phyloP scores from a whole-genome alignment of 2,888 invertebrate species.

The Nipponacmea schrenckii region DNA sequence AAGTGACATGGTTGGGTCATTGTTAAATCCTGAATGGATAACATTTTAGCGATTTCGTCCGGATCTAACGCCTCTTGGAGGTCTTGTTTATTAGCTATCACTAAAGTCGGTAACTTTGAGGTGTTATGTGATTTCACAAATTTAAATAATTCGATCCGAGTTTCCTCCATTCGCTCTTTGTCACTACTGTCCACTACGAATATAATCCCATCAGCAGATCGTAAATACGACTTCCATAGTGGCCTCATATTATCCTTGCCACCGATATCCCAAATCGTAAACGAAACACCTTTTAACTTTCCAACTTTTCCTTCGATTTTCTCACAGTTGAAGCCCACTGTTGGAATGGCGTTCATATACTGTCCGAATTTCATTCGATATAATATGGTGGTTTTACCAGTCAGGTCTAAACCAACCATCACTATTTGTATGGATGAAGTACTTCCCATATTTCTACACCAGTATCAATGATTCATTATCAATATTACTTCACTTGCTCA shows the following conservation, averaged over 20 bases:
- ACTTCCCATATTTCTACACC: constrained; percentile 44
- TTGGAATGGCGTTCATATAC: constrained; percentile 95
- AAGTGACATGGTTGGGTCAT: constrained; percentile 82
- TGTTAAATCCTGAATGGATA: constrained; percentile 86
- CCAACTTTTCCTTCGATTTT: constrained; percentile 88
- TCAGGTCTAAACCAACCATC: constrained; percentile 96
- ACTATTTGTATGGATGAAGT: constrained; percentile 79
- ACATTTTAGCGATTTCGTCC: constrained; percentile 82
- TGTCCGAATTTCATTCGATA: constrained; percentile 97
- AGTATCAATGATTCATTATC: no score
- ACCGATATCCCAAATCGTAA: constrained; percentile 97
- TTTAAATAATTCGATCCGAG: constrained; percentile 93
- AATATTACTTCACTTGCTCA: no score
- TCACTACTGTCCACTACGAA: constrained; percentile 96
- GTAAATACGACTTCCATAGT: constrained; percentile 90
- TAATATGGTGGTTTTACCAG: constrained; percentile 95
- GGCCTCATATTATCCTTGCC: constrained; percentile 95
- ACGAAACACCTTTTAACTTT: constrained; percentile 91
- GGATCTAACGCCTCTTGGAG: constrained; percentile 89
- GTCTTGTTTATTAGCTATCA: constrained; percentile 96
- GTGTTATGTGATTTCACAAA: constrained; percentile 93
- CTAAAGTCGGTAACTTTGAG: constrained; percentile 86
- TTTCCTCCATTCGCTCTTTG: constrained; percentile 94
- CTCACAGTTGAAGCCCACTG: constrained; percentile 98
- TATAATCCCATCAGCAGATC: constrained; percentile 96